Base-by-base conservation (phyloP, 92 coral and sea anemone genomes). In the Nematostella vectensis region DNA sequence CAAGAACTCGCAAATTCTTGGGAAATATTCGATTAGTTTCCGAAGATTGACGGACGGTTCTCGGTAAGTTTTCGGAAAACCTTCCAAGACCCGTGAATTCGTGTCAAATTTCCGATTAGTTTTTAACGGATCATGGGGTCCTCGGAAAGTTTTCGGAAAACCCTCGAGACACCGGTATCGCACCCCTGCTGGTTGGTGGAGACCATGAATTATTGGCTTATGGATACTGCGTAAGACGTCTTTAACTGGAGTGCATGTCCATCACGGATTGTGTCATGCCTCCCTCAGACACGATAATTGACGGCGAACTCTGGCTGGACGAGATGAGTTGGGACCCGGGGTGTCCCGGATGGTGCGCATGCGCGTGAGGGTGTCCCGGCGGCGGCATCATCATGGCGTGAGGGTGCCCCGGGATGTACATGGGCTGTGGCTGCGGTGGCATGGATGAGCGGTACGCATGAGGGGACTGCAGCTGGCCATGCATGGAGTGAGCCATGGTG, bases 331-430 rank as follows among this genome's bases (percentile, higher is more conserved):
- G 91, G 45, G 88, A 68, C 15, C 96, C 96, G 20, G 81, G 82
- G 25, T 74, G 83, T 63, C 82, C 83, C 10, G 86, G 88, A 56
- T 85, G 95, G 58, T 85, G 95, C 38, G 95, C 88, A 79, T 89
- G 96, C 39, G 97, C 89, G 68, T 89, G 97, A 40, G 95, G 95
- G 64, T 93, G 99, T 38, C 99, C 94, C 3, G 96, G 93, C 27
- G 99, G 96, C 16, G 99, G 95, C 99, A 93, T 93, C 81, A 93
- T 93, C 99, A 93, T 93, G 11, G 89, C 94, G 62, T 85, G 88
- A 17, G 93, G 99, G 60, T 93, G 99, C 48, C 96, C 99, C 10
- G 99, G 99, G 58, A 93, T 87, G 69, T 93, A 93, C 99, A 93
- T 93, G 15, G 99, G 87, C 70, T 93, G 99, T 31, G 78, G 78